These are phyloP conservation scores for Hedya salicella DNA, from an alignment of 2,888 invertebrate species.

Conservation along the genomic window DNA sequence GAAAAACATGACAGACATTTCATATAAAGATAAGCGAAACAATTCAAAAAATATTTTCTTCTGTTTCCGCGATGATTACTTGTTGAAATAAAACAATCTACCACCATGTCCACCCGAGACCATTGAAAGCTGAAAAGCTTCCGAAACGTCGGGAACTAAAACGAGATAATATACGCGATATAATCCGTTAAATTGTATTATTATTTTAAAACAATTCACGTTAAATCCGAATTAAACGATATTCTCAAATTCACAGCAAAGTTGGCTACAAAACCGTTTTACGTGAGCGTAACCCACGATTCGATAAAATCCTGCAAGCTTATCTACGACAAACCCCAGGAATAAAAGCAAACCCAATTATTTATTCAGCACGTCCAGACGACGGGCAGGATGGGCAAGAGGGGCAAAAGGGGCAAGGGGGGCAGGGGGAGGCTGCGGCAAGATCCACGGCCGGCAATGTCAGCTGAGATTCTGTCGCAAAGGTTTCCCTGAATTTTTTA, in stretches of 20 bases:
- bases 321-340: slow-evolving; percentile 36
- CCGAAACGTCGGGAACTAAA: no score
- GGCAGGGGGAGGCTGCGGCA: slow-evolving; percentile 15
- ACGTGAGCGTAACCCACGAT: slow-evolving; percentile 13
- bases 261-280: slow-evolving; percentile 6
- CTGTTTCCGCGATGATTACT: no score
- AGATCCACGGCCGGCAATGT: slow-evolving; percentile 33
- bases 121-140: no score
- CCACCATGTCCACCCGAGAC: no score
- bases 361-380: slow-evolving; percentile 38
- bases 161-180: no score
- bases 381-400: not conserved
- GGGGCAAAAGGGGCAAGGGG: not conserved
- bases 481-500: slow-evolving; percentile 20
- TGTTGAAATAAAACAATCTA: no score
- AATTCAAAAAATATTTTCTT: no score
- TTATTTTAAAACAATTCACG: no score
- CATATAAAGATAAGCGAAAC: no score
- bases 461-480: slow-evolving; percentile 32
- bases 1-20: no score
- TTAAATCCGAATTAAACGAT: not conserved
- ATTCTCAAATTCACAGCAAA: slow-evolving; percentile 10
- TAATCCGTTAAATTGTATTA: no score
- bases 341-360: slow-evolving; percentile 40
- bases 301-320: slow-evolving; percentile 30